phyloP scores from a whole-genome alignment of 2,113 vertebrate species.

The Emydocephalus ijimae region DNA sequence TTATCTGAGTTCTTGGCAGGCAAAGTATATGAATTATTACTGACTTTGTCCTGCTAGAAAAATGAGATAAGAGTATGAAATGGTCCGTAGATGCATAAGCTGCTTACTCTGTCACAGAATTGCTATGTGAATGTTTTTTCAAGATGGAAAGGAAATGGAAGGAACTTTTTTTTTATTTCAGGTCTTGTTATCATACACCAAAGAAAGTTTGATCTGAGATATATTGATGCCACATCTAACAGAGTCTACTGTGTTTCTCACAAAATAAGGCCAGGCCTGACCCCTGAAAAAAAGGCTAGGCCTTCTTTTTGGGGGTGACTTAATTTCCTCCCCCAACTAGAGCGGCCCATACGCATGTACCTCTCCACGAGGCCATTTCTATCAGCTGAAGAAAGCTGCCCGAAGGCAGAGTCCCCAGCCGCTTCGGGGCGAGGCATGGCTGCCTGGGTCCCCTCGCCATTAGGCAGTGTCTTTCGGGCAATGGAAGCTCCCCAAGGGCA shows the following conservation, averaged over 20 bases:
- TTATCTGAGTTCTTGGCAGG: slow-evolving; percentile 5
- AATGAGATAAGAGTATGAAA: background rate
- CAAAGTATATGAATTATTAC: slow-evolving; percentile 1
- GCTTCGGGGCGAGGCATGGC: no score
- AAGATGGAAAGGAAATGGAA: background rate
- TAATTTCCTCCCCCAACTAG: no score
- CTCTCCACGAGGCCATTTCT: no score
- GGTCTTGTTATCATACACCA: background rate
- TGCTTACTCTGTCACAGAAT: background rate
- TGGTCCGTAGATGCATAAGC: background rate
- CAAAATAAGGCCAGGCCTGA: no score
- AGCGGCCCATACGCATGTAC: no score
- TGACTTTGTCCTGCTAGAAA: slow-evolving; percentile 4
- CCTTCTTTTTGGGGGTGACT: no score
- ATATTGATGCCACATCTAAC: background rate
- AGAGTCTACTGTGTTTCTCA: background rate
- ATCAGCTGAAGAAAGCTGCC: no score
- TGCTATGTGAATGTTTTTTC: background rate
- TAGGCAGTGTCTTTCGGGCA: no score
- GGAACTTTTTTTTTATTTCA: background rate
- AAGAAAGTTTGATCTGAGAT: background rate
- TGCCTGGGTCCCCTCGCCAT: no score
- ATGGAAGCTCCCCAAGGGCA: no score
- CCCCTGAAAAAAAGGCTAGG: no score
- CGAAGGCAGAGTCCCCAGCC: no score